Conservation (phyloP, 2,888 invertebrate species). For the Nemurella pictetii region DNA sequence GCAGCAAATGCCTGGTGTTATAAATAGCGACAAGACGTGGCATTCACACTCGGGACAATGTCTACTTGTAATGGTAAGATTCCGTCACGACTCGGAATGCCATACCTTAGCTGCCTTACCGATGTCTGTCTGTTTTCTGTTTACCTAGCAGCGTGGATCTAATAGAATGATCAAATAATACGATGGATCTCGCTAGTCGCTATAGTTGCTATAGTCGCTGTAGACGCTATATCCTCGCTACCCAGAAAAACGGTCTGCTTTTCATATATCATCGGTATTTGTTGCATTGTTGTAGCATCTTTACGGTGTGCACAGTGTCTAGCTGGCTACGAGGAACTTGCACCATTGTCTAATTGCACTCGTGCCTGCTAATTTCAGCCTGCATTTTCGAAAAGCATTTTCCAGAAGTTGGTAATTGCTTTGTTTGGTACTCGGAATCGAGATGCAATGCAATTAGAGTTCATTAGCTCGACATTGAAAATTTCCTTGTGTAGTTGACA, state of each 20-base stretch:
- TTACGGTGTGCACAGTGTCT: too few relatives aligned
- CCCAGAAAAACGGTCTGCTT: background rate
- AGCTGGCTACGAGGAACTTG: too few relatives aligned
- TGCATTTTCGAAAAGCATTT: background rate
- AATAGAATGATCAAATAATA: background rate
- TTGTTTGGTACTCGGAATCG: background rate
- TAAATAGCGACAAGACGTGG: background rate
- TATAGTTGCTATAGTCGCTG: too few relatives aligned
- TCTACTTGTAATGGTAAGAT: background rate
- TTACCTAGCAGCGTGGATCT: background rate
- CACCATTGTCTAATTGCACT: background rate
- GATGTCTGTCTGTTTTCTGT: too few relatives aligned
- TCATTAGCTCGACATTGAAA: background rate
- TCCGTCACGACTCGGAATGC: background rate
- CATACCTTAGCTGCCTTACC: background rate
- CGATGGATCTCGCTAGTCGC: background rate
- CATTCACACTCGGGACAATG: background rate
- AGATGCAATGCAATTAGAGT: background rate
- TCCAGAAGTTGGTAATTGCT: background rate
- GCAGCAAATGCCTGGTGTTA: background rate
- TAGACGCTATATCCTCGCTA: too few relatives aligned
- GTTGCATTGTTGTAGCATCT: background rate
- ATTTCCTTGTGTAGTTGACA: background rate
- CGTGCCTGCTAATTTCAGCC: background rate
- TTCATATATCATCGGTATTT: background rate